Evolutionary conservation across 2,797 vertebrate genomes (phyloP).

Genomic region (Sebastes umbrosus): DNA sequence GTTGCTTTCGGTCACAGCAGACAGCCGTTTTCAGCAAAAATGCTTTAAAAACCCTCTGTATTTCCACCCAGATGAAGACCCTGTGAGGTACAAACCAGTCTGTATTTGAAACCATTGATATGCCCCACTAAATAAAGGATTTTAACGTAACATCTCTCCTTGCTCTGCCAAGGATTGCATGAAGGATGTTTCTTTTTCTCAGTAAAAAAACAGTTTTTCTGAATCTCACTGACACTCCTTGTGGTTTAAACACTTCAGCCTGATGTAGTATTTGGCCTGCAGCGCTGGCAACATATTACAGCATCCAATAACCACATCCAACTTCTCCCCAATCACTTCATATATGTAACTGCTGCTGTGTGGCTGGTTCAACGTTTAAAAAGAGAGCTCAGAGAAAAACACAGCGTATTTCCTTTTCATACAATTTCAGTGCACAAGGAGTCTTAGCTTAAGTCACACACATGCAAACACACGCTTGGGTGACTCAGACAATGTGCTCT

Average conservation of each 20-base stretch:
- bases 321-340: constrained; percentile 33
- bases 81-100: background rate
- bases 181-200: background rate
- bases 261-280: constrained; percentile 56
- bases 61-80: background rate
- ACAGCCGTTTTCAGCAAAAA: background rate
- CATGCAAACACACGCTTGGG: constrained; percentile 36
- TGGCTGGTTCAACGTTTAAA: constrained; percentile 32
- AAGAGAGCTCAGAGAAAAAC: constrained; percentile 34
- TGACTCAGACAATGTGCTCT: constrained; percentile 63
- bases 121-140: background rate
- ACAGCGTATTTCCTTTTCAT: constrained; percentile 37
- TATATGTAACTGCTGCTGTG: constrained; percentile 33
- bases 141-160: background rate
- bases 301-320: constrained; percentile 40
- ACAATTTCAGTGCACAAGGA: constrained; percentile 1
- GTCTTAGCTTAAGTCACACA: constrained; percentile 39
- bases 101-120: background rate
- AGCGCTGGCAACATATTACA: constrained; percentile 44
- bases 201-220: constrained; percentile 27
- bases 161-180: background rate
- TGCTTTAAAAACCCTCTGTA: background rate
- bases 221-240: constrained; percentile 7
- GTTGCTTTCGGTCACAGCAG: background rate
- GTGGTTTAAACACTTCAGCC: constrained; percentile 31